Conservation (phyloP, 1,140 invertebrate species). For the Drosophila littoralis region DNA sequence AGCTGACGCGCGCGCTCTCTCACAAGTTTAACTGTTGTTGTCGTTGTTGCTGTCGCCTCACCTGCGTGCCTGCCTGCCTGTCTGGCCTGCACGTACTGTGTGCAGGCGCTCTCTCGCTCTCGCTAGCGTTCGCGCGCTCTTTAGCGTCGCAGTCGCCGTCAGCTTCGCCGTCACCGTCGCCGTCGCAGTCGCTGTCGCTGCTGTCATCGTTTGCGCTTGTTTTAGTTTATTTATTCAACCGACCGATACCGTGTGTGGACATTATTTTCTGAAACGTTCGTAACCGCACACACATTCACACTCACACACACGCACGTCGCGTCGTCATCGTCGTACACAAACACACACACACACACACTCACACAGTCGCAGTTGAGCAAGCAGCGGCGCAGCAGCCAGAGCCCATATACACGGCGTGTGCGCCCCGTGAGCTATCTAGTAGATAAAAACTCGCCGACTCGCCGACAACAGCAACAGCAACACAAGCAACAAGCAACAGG, state of each 20-base stretch:
- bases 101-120: constrained; percentile 1
- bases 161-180: background rate
- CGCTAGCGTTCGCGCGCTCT: background rate
- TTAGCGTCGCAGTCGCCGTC: background rate
- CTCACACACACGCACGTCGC: constrained; percentile 29
- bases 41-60: constrained; percentile 9
- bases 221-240: constrained; percentile 80
- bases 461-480: constrained; percentile 59
- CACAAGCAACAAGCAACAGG: constrained; percentile 24
- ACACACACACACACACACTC: background rate
- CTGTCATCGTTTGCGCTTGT: constrained; percentile 35
- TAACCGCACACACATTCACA: constrained; percentile 42
- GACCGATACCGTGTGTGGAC: constrained; percentile 80
- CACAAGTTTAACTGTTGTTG: background rate
- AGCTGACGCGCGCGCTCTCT: constrained; percentile 1
- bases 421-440: constrained; percentile 73
- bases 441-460: constrained; percentile 79
- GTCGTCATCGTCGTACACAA: constrained; percentile 15
- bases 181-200: constrained; percentile 16
- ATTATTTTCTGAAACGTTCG: constrained; percentile 82
- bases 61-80: constrained; percentile 47
- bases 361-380: constrained; percentile 12
- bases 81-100: constrained; percentile 28
- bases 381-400: constrained; percentile 57
- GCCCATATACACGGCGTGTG: constrained; percentile 67